Evolutionary conservation across 2,113 vertebrate genomes (phyloP).

Genomic region (Columbina picui): DNA sequence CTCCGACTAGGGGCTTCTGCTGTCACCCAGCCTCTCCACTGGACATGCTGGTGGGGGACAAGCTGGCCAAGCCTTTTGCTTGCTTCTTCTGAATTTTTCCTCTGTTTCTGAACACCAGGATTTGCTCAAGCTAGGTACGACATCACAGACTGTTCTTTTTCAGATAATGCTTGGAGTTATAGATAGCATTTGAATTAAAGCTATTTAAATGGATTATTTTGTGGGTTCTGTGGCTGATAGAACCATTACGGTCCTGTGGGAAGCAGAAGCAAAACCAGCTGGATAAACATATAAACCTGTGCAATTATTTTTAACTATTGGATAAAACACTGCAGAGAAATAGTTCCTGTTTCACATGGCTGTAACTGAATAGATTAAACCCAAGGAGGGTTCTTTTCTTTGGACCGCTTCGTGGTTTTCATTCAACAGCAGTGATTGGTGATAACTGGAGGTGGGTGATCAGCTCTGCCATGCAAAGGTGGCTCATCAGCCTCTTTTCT

Average conservation of each 20-base stretch:
- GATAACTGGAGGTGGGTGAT: not conserved
- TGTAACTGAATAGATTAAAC: constrained; percentile 15
- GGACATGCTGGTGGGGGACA: accelerated
- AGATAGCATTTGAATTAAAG: constrained; percentile 12
- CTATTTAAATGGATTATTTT: constrained; percentile 49
- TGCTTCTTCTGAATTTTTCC: not conserved
- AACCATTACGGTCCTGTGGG: not conserved
- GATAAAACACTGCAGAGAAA: constrained; percentile 33
- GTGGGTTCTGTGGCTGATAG: not conserved
- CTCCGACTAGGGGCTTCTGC: not conserved
- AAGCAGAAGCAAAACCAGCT: constrained; percentile 38
- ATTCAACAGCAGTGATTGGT: not conserved
- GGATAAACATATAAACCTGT: constrained; percentile 46
- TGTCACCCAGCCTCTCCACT: not conserved
- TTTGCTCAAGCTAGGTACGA: not conserved
- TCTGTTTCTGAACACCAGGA: not conserved
- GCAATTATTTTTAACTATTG: constrained; percentile 48
- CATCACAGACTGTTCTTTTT: not conserved
- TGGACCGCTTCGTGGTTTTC: not conserved
- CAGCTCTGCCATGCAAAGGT: not conserved
- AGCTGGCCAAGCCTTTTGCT: not conserved
- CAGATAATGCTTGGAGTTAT: not conserved
- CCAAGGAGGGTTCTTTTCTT: not conserved
- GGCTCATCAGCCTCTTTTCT: not conserved
- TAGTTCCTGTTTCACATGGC: not conserved